These are phyloP conservation scores for Periophthalmodon schlosseri DNA, from an alignment of 2,113 vertebrate genomes.

Conservation along the genomic window DNA sequence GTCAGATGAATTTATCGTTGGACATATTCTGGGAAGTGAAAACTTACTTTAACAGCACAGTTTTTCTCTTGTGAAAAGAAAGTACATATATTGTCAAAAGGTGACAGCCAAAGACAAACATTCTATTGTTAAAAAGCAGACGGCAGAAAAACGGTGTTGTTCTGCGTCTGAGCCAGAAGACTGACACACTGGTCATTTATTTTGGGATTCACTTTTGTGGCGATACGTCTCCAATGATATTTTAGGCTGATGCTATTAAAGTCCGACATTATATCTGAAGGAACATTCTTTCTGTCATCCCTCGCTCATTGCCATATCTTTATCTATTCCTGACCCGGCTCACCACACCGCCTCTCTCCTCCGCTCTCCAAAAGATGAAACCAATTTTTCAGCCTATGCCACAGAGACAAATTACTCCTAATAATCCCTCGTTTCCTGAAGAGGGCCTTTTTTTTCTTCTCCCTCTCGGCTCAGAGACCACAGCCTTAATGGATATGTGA, in stretches of 20 bases:
- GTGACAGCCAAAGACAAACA: background rate
- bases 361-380: slow-evolving; percentile 57
- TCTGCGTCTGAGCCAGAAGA: background rate
- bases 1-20: too few relatives aligned
- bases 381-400: slow-evolving; percentile 59
- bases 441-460: slow-evolving; percentile 54
- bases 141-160: background rate
- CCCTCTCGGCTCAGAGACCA: slow-evolving; percentile 39
- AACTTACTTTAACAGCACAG: background rate
- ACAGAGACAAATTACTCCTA: slow-evolving; percentile 65
- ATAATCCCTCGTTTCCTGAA: slow-evolving; percentile 69
- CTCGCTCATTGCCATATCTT: slow-evolving; percentile 1
- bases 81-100: background rate
- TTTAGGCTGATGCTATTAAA: slow-evolving; percentile 2
- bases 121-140: background rate
- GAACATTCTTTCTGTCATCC: slow-evolving; percentile 21
- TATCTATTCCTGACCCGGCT: background rate
- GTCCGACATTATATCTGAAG: slow-evolving; percentile 2
- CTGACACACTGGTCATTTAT: background rate
- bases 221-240: background rate
- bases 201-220: background rate
- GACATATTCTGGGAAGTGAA: too few relatives aligned
- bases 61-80: background rate
- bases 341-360: slow-evolving; percentile 10
- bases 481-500: slow-evolving; percentile 57